These are phyloP conservation scores for Gastracanthus pulcherrimus DNA, from an alignment of 2,888 invertebrate genomes.

Conservation along the genomic window DNA sequence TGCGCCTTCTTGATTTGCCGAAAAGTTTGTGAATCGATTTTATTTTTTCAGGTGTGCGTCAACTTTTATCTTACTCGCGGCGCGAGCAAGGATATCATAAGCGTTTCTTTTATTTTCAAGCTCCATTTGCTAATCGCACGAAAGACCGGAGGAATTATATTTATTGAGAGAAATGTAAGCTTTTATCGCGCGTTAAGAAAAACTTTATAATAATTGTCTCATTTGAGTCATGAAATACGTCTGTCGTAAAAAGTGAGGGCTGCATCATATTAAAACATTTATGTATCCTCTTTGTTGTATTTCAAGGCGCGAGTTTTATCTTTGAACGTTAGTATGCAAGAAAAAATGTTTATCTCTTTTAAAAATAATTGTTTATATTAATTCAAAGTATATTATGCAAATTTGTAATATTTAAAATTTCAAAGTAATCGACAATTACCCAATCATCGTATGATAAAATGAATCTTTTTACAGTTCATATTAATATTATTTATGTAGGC, in stretches of 20 bases:
- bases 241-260: constrained; percentile 6
- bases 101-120: not conserved
- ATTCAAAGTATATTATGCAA: no score
- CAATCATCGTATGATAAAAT: no score
- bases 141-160: not conserved
- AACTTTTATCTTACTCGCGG: no score
- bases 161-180: not conserved
- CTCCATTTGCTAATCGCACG: not conserved
- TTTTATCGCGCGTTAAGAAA: constrained; percentile 1
- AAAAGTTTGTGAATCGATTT: not conserved
- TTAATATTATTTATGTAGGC: no score
- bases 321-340: no score
- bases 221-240: constrained; percentile 12
- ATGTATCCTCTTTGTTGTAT: not conserved
- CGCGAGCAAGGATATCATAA: no score
- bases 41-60: not conserved
- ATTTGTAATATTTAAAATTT: no score
- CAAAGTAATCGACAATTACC: no score
- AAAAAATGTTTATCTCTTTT: no score
- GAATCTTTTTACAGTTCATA: no score
- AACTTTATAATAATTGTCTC: not conserved
- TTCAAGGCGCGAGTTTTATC: not conserved
- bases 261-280: constrained; percentile 15
- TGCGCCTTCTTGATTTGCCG: not conserved
- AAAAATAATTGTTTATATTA: no score